phyloP scores from a whole-genome alignment of 2,888 invertebrate genomes.

The Ellobium chinense region DNA sequence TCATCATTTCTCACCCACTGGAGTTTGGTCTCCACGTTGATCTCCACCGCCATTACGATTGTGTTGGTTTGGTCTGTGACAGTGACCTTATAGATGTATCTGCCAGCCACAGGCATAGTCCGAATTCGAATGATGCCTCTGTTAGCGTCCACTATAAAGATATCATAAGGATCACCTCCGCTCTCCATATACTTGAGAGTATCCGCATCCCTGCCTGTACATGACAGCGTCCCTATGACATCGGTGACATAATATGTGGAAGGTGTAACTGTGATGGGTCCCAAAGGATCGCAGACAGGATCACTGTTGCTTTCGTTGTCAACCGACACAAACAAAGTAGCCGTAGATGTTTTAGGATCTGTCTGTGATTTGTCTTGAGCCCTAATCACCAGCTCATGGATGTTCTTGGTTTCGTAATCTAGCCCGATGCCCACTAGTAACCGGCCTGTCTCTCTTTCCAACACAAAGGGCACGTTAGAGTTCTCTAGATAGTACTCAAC shows the following conservation, averaged over 20 bases:
- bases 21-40: constrained; percentile 12
- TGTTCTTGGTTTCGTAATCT: constrained; percentile 36
- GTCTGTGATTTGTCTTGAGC: constrained; percentile 32
- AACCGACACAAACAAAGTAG: constrained; percentile 61
- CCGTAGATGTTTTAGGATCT: constrained; percentile 26
- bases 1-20: not conserved
- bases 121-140: not conserved
- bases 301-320: constrained; percentile 71
- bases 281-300: constrained; percentile 53
- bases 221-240: constrained; percentile 1
- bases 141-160: not conserved
- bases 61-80: constrained; percentile 67
- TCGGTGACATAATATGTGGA: not conserved
- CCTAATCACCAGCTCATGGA: constrained; percentile 30
- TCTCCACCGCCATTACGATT: constrained; percentile 40
- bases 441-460: constrained; percentile 20
- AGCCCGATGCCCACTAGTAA: constrained; percentile 8
- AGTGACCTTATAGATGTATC: constrained; percentile 61
- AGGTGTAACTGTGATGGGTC: not conserved
- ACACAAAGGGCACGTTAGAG: constrained; percentile 20
- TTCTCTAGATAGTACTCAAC: constrained; percentile 13
- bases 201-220: constrained; percentile 21
- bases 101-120: not conserved
- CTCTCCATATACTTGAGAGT: not conserved
- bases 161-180: not conserved